These are phyloP conservation scores for Ariolimax columbianus DNA, from an alignment of 2,888 invertebrate species.

Conservation along the genomic window DNA sequence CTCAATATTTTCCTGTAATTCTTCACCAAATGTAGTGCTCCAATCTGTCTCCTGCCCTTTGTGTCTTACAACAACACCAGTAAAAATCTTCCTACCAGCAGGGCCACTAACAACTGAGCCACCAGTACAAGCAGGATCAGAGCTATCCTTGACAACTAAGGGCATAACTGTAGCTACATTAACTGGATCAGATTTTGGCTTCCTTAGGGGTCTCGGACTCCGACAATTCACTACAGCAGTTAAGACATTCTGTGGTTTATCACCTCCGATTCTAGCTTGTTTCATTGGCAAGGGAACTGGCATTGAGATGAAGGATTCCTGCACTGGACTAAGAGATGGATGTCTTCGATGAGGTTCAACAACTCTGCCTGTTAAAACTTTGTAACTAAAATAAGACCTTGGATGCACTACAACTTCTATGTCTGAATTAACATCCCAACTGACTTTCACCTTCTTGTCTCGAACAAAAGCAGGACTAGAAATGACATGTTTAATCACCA, in stretches of 20 bases:
- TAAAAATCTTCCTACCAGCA: constrained; percentile 33
- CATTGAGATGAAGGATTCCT: neutral
- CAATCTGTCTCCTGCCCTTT: constrained; percentile 30
- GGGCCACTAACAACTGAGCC: constrained; percentile 40
- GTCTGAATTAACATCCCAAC: constrained; percentile 9
- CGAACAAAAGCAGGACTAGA: constrained; percentile 31
- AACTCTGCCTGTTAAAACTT: constrained; percentile 15
- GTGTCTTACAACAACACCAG: constrained; percentile 38
- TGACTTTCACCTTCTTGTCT: neutral
- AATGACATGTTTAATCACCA: neutral
- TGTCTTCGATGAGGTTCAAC: neutral
- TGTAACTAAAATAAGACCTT: constrained; percentile 29
- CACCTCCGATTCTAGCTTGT: neutral
- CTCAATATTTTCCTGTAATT: neutral
- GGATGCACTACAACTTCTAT: neutral
- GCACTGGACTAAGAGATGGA: constrained; percentile 9
- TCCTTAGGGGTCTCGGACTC: constrained; percentile 33
- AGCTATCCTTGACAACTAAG: constrained; percentile 34
- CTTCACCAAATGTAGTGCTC: constrained; percentile 18
- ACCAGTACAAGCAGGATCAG: constrained; percentile 38
- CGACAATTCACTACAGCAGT: constrained; percentile 21
- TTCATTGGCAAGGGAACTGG: neutral
- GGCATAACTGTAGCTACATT: constrained; percentile 47
- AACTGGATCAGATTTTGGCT: constrained; percentile 40
- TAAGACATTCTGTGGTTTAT: too few relatives aligned